These are phyloP conservation scores for Rhincodon typus DNA, from an alignment of 2,797 vertebrate species.

Conservation along the genomic window DNA sequence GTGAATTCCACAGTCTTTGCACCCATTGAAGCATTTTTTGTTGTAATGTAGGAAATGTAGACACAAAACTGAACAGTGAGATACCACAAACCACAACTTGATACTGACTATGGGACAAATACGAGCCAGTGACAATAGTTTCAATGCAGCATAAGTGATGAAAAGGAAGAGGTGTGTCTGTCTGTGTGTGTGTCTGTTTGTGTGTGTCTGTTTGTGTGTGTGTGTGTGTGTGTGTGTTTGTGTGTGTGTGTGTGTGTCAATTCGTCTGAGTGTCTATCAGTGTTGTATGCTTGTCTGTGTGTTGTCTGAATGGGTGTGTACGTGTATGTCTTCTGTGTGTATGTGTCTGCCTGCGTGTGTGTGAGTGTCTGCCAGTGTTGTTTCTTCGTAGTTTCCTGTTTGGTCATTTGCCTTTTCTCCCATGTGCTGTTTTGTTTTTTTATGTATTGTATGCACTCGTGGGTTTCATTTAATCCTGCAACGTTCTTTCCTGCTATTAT, in stretches of 20 bases:
- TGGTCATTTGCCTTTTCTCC: background rate
- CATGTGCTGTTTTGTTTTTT: conserved; percentile 27
- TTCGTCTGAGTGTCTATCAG: too few species aligned
- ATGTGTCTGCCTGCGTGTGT: background rate
- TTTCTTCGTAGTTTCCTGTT: background rate
- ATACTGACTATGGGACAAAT: background rate
- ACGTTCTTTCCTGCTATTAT: conserved; percentile 34
- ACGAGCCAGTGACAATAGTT: background rate
- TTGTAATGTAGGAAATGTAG: background rate
- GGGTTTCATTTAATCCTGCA: conserved; percentile 20
- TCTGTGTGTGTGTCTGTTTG: background rate
- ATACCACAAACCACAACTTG: background rate
- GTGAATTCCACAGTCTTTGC: background rate
- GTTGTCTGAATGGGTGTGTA: too few species aligned
- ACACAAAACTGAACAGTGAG: background rate
- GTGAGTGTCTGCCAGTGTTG: background rate
- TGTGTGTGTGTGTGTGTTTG: too few species aligned
- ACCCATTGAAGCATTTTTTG: background rate
- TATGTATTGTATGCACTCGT: conserved; percentile 8
- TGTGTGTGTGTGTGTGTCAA: too few species aligned
- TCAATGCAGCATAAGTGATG: background rate
- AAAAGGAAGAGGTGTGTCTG: background rate
- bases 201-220: too few species aligned
- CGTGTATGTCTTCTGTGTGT: too few species aligned
- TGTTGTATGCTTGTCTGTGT: too few species aligned